A percentile compares a stretch with the other conserved stretches of the same genome.
These are phyloP conservation scores for Ivindomyrus marchei DNA, from an alignment of 2,113 vertebrate genomes.

Conservation along the genomic window DNA sequence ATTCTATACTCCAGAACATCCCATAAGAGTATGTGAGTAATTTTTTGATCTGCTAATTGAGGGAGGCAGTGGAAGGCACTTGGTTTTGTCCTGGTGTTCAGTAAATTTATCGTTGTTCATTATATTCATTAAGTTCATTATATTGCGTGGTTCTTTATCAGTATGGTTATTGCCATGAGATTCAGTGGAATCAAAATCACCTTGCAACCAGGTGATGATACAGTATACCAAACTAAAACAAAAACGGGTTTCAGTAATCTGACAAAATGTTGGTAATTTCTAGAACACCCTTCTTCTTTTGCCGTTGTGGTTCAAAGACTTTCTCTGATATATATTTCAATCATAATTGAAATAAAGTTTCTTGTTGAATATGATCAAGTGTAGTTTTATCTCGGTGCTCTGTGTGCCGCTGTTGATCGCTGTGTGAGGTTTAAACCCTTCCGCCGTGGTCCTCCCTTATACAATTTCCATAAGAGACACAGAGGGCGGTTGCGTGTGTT, in stretches of 20 bases:
- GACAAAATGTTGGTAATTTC: not conserved
- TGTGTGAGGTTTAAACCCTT: slow-evolving; percentile 25
- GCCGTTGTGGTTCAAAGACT: not conserved
- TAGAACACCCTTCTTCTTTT: not conserved
- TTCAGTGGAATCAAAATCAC: not conserved
- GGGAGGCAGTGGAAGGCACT: not conserved
- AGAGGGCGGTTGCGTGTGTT: not conserved
- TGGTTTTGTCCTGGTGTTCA: not conserved
- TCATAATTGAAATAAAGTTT: not conserved
- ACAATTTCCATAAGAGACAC: not conserved
- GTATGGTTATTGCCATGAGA: not conserved
- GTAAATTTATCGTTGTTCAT: not conserved
- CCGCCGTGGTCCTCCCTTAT: not conserved
- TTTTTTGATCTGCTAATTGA: not conserved
- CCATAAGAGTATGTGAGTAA: not conserved
- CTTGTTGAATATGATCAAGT: not conserved
- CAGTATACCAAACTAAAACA: not conserved
- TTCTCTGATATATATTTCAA: not conserved
- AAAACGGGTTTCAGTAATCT: not conserved
- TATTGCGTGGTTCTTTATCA: not conserved
- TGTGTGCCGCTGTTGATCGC: slow-evolving; percentile 71
- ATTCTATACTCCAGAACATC: too few species aligned
- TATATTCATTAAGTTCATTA: not conserved
- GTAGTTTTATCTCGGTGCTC: slow-evolving; percentile 50
- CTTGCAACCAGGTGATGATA: not conserved